These are phyloP conservation scores for Pteruthius melanotis DNA, from an alignment of 2,113 vertebrate species.

Conservation along the genomic window DNA sequence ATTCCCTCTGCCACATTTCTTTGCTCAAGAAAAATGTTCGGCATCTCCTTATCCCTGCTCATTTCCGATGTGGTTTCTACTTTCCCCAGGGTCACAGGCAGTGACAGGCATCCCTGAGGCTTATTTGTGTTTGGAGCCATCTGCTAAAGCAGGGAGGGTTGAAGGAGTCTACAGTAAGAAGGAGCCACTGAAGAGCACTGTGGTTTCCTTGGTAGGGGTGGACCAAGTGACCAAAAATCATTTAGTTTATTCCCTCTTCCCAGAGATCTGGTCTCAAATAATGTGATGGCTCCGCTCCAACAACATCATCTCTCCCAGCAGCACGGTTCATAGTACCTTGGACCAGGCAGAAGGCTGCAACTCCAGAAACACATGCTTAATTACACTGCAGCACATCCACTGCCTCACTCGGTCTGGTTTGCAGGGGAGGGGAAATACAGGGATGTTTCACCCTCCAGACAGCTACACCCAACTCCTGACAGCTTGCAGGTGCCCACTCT, in stretches of 20 bases:
- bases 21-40: background rate
- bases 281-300: background rate
- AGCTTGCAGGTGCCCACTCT: background rate
- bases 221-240: background rate
- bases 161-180: background rate
- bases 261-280: background rate
- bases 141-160: background rate
- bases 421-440: background rate
- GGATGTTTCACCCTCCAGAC: background rate
- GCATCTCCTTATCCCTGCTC: background rate
- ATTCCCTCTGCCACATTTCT: background rate
- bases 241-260: background rate
- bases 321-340: background rate
- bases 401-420: accelerated
- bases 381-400: background rate
- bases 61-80: background rate
- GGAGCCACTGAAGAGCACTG: background rate
- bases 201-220: background rate
- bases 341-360: background rate
- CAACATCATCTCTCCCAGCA: background rate
- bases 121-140: constrained; percentile 6
- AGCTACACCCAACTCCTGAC: background rate
- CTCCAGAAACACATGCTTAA: background rate
- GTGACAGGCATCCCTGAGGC: background rate
- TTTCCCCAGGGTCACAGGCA: constrained; percentile 12